Conservation (phyloP, 2,797 vertebrate species). For the Notamacropus eugenii region DNA sequence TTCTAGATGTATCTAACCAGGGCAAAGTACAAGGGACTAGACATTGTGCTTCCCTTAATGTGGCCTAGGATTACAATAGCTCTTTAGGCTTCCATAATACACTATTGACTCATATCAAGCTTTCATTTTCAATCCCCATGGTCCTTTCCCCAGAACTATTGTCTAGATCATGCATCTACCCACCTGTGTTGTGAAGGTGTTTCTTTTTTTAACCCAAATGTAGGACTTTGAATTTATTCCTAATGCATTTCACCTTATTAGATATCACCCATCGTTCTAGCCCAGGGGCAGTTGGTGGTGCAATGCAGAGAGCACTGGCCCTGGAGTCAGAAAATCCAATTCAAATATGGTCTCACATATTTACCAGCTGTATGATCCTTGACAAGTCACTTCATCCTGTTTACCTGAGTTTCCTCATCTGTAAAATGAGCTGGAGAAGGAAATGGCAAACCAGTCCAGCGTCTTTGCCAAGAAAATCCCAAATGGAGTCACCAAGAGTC, state of each 20-base stretch:
- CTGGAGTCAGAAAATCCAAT: background rate
- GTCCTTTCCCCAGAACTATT: background rate
- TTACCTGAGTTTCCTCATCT: background rate
- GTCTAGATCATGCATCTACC: background rate
- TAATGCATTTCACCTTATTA: background rate
- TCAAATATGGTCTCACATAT: background rate
- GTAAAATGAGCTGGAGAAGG: background rate
- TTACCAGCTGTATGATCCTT: background rate
- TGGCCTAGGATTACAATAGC: background rate
- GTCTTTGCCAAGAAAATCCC: background rate
- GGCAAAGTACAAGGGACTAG: background rate
- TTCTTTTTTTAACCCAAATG: background rate
- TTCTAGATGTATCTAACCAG: background rate
- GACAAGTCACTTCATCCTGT: background rate
- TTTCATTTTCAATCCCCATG: background rate
- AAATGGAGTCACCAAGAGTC: background rate
- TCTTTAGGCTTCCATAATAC: background rate
- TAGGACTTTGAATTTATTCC: background rate
- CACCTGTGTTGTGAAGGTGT: background rate
- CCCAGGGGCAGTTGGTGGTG: background rate
- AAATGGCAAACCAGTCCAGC: background rate
- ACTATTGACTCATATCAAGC: background rate
- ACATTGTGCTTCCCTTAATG: background rate
- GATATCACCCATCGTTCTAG: background rate
- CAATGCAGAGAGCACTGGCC: background rate